Base-by-base conservation (phyloP, 1,140 invertebrate genomes). In the Pogonomyrmex barbatus region DNA sequence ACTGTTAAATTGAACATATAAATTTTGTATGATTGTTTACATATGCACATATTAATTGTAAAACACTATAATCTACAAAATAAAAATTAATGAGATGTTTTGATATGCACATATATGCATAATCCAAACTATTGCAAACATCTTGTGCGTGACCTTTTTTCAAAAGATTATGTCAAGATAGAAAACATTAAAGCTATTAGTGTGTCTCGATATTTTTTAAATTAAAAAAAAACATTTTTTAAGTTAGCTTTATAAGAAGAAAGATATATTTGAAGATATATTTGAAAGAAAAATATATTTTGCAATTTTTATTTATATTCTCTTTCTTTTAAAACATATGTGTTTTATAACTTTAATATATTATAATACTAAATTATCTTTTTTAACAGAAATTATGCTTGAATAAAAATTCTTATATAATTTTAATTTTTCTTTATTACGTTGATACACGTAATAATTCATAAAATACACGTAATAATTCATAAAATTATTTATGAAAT, bases 361-460 rank as follows among this genome's bases (percentile, higher is more conserved):
- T 42, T 65, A 65, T 65, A 36, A 65, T 47, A 47, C 3, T 47
- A 47, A 70, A 70, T 70, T 70, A 47, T 50, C 68, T n/a, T 52
- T 33, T 10, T 33, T 10, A n/a, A 52, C 30, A 71, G 45, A 71
- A 71, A 30, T 50, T 71, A 52, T 50, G 47, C 12, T 71, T 14
- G 30, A 14, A 68, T 67, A 33, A 71, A 71, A 52, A 52, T 71
- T 71, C 47, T 71, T 71, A 71, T 52, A 14, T 71, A 33, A 71
- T 30, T 10, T 71, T 36, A 9, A 71, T 6, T 52, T 71, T 50
- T 71, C 6, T 70, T 70, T 47, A 70, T 30, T 70, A 8, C 24
- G 12, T 47, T n/a, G n/a, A n/a, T n/a, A n/a, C n/a, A n/a, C n/a
- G n/a, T n/a, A n/a, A n/a, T n/a, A n/a, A n/a, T n/a, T n/a, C n/a